phyloP scores from a whole-genome alignment of 2,888 invertebrate genomes.

The Tiphia femorata region DNA sequence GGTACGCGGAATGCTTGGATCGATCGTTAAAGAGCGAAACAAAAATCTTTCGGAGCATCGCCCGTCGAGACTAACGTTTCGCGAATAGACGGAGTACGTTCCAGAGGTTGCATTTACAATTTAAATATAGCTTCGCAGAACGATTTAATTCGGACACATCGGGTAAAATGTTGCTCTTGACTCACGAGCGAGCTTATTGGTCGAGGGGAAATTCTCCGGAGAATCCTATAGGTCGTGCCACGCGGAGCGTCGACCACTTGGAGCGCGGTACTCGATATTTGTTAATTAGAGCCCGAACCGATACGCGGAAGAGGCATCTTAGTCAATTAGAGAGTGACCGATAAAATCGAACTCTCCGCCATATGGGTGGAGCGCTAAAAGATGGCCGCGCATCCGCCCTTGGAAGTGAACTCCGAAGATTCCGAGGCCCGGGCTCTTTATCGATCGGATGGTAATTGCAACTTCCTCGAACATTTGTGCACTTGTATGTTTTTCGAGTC shows the following conservation, averaged over 20 bases:
- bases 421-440: too few species aligned
- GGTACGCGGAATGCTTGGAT: not conserved
- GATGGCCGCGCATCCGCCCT: too few species aligned
- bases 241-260: constrained; percentile 21
- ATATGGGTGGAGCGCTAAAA: constrained; percentile 25
- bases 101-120: too few species aligned
- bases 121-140: too few species aligned
- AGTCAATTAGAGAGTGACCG: constrained; percentile 27
- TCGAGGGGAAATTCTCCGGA: constrained; percentile 1
- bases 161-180: too few species aligned
- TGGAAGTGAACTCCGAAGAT: too few species aligned
- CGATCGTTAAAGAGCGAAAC: too few species aligned
- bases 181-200: constrained; percentile 25
- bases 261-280: constrained; percentile 13
- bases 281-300: constrained; percentile 36
- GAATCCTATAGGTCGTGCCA: constrained; percentile 6
- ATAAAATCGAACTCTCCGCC: constrained; percentile 14
- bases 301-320: constrained; percentile 14
- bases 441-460: too few species aligned
- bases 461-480: too few species aligned
- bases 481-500: too few species aligned
- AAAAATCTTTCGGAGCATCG: not conserved
- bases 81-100: too few species aligned
- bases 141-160: too few species aligned
- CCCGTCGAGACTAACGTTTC: not conserved